Conservation (phyloP, 1,140 invertebrate genomes). For the Caenorhabditis briggsae region DNA sequence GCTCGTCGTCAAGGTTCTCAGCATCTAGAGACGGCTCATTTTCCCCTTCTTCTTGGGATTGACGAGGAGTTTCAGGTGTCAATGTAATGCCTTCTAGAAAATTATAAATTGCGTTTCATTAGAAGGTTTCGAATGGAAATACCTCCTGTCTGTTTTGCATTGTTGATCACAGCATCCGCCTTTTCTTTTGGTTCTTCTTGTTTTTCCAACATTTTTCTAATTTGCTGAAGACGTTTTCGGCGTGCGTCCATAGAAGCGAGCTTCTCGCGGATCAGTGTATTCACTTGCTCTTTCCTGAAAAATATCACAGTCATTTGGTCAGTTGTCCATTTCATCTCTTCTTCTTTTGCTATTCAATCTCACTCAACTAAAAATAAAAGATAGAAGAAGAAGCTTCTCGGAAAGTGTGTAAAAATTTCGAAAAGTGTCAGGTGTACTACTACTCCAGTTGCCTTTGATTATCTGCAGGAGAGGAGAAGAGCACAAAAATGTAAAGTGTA, state of each 20-base stretch:
- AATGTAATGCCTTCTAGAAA: slow-evolving; percentile 17
- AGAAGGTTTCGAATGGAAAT: not conserved
- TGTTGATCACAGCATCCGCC: not conserved
- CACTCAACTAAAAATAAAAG: slow-evolving; percentile 46
- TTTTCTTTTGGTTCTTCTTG: slow-evolving; percentile 3
- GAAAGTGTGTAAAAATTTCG: slow-evolving; percentile 49
- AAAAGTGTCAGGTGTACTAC: slow-evolving; percentile 52
- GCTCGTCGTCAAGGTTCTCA: not conserved
- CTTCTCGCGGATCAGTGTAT: slow-evolving; percentile 53
- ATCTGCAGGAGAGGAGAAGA: not conserved
- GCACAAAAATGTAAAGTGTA: not conserved
- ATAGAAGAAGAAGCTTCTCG: slow-evolving; percentile 3
- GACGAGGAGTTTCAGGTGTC: not conserved
- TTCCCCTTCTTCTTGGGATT: not conserved
- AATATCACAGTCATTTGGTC: not conserved
- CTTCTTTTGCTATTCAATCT: not conserved
- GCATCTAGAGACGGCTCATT: not conserved
- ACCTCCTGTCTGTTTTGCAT: not conserved
- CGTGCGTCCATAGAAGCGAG: slow-evolving; percentile 57
- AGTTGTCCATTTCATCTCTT: not conserved
- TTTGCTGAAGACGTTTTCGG: slow-evolving; percentile 41
- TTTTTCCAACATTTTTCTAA: slow-evolving; percentile 31
- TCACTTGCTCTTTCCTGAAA: slow-evolving; percentile 60
- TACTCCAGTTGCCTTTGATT: slow-evolving; percentile 36
- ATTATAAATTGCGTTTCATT: not conserved